Evolutionary conservation across 2,888 invertebrate genomes (phyloP), one percentile per base, ranked within the genome.

Genomic region (Leptinotarsa peninsularis): DNA sequence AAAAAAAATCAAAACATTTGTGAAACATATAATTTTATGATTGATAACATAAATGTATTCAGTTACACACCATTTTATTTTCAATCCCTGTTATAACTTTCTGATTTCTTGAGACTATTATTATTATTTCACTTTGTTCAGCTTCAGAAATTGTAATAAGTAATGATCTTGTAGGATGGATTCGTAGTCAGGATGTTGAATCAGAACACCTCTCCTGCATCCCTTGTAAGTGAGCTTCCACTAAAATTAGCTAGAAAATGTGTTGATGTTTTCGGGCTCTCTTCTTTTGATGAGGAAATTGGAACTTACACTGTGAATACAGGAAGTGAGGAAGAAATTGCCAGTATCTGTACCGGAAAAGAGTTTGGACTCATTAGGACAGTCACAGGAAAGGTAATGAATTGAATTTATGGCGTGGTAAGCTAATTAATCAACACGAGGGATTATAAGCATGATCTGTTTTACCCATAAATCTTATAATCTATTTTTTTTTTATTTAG

Each of bases 361-460:
- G 98, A 98, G 83, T 98, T 98, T 87, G 95, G 94, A 1, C 88
- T 98, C 60, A 90, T 98, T 4, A 92, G 93, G 82, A 97, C 96
- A 7, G 90, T 91, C n/a, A 93, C 94, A 71, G 98, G 98, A 79
- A 96, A 96, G 90, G 95, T 95, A 87, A 81, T 81, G 68, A 66
- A 69, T 43, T 27, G 15, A 21, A 21, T 18, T n/a, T 14, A 58
- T 33, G 33, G 33, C 33, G 1, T 33, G 33, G 33, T 5, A 7
- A 33, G 33, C 33, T 33, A 33, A 33, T 33, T 43, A 0, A 43
- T 43, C 33, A 43, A 43, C 33, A 10, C 33, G 10, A 0, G 10
- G 33, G 33, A 10, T 43, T 43, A 43, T 43, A 43, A 43, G 33
- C 33, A 43, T 43, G 4, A 2, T 43, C 7, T 43, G 33, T 43